Evolutionary conservation across 2,797 vertebrate species (phyloP).

Genomic region (Poecilia gillii): DNA sequence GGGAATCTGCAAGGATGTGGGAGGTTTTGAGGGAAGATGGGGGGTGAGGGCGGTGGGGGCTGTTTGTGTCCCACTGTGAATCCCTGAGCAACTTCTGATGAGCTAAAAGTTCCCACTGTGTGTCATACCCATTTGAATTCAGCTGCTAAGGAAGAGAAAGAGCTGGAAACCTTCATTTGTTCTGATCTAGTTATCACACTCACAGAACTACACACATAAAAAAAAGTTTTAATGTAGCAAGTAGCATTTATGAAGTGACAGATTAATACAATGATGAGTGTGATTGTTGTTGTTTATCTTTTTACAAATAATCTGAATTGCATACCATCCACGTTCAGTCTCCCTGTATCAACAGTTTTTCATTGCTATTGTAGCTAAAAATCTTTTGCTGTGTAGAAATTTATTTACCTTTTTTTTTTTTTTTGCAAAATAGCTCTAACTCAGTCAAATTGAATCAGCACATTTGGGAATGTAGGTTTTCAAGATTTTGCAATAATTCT

Average conservation of each 20-base stretch:
- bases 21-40: conserved; percentile 13
- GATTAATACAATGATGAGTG: background rate
- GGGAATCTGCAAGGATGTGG: conserved; percentile 52
- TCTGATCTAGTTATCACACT: conserved; percentile 3
- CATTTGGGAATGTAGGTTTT: background rate
- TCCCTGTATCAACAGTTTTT: background rate
- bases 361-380: background rate
- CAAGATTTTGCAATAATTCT: background rate
- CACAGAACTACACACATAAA: background rate
- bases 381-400: background rate
- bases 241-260: background rate
- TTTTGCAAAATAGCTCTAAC: background rate
- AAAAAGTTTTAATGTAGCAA: too few relatives aligned
- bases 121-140: conserved; percentile 50
- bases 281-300: background rate
- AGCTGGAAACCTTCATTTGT: conserved; percentile 22
- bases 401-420: background rate
- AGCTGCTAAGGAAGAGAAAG: conserved; percentile 41
- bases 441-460: background rate
- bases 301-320: background rate
- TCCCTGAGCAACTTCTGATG: conserved; percentile 48
- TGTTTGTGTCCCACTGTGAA: conserved; percentile 51
- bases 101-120: conserved; percentile 52
- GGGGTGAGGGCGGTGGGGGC: background rate
- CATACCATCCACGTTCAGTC: background rate